A percentile compares a stretch with the other conserved stretches of the same genome.
phyloP scores from a whole-genome alignment of 2,113 vertebrate genomes.

The Esox niger region DNA sequence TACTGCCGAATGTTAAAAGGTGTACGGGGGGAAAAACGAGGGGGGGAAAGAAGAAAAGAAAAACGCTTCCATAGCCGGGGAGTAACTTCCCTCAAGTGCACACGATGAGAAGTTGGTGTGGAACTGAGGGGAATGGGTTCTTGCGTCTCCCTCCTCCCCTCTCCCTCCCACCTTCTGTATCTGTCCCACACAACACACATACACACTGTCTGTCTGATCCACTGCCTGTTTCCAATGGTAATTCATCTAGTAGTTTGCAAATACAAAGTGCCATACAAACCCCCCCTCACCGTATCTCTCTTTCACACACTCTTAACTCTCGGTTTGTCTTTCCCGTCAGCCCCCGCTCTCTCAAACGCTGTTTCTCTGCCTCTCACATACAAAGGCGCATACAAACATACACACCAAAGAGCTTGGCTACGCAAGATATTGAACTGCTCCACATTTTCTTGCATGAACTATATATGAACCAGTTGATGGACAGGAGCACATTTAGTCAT shows the following conservation, averaged over 20 bases:
- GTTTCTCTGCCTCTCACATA: not conserved
- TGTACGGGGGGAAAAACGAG: slow-evolving; percentile 44
- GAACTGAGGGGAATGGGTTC: slow-evolving; percentile 54
- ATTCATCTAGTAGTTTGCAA: slow-evolving; percentile 62
- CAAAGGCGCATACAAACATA: slow-evolving; percentile 10
- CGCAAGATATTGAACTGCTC: slow-evolving; percentile 77
- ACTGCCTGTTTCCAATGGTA: slow-evolving; percentile 52
- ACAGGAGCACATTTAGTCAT: slow-evolving; percentile 86
- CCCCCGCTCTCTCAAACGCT: not conserved
- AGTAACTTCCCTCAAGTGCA: slow-evolving; percentile 61
- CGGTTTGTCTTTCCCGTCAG: slow-evolving; percentile 17
- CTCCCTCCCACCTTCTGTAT: not conserved
- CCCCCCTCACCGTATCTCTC: slow-evolving; percentile 16
- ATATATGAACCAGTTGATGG: slow-evolving; percentile 91
- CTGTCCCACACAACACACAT: slow-evolving; percentile 28
- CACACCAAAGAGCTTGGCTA: slow-evolving; percentile 46
- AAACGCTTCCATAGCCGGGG: slow-evolving; percentile 54
- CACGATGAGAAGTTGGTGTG: slow-evolving; percentile 54
- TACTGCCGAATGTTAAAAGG: not conserved
- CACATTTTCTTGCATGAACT: slow-evolving; percentile 87
- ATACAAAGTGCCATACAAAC: slow-evolving; percentile 60
- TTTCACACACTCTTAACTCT: slow-evolving; percentile 12
- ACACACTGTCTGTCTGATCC: slow-evolving; percentile 47
- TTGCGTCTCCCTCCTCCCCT: slow-evolving; percentile 16
- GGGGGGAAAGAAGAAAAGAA: not conserved